phyloP scores from a whole-genome alignment of 2,797 vertebrate genomes.

The Liparis tanakae region DNA sequence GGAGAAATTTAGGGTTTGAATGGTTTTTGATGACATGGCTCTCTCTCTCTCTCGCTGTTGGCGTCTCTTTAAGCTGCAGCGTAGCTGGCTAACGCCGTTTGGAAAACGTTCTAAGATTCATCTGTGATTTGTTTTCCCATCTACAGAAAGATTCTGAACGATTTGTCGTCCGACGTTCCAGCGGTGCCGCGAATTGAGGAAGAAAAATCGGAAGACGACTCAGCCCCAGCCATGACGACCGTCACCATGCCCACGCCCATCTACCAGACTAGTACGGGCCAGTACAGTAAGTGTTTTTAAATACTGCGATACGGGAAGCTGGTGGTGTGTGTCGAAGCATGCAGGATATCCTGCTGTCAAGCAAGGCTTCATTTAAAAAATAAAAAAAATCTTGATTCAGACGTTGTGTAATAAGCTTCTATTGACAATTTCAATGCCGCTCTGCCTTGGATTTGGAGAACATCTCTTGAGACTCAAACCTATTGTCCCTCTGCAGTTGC shows the following conservation, averaged over 20 bases:
- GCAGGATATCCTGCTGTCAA: neutral
- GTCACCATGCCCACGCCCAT: conserved; percentile 99
- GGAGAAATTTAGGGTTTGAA: too few species aligned
- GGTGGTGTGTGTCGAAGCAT: neutral
- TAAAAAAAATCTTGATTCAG: neutral
- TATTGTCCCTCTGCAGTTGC: conserved; percentile 84
- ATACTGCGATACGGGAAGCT: neutral
- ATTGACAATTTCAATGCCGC: neutral
- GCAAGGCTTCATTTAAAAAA: too few species aligned
- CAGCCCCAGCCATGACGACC: conserved; percentile 93
- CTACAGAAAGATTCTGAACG: conserved; percentile 97
- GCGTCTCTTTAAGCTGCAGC: too few species aligned
- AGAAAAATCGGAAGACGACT: conserved; percentile 97
- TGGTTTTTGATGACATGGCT: too few species aligned
- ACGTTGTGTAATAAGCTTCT: neutral
- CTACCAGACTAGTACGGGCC: conserved; percentile 99
- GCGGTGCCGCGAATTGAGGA: conserved; percentile 97
- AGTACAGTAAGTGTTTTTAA: conserved; percentile 91
- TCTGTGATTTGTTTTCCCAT: neutral
- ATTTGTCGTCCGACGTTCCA: conserved; percentile 95
- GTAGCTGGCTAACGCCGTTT: too few species aligned
- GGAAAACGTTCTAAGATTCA: neutral
- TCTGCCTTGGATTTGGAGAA: neutral
- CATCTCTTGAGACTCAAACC: neutral
- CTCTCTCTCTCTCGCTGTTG: neutral